These are phyloP conservation scores for Stenodema calcarata DNA, from an alignment of 2,888 invertebrate genomes.

Conservation along the genomic window DNA sequence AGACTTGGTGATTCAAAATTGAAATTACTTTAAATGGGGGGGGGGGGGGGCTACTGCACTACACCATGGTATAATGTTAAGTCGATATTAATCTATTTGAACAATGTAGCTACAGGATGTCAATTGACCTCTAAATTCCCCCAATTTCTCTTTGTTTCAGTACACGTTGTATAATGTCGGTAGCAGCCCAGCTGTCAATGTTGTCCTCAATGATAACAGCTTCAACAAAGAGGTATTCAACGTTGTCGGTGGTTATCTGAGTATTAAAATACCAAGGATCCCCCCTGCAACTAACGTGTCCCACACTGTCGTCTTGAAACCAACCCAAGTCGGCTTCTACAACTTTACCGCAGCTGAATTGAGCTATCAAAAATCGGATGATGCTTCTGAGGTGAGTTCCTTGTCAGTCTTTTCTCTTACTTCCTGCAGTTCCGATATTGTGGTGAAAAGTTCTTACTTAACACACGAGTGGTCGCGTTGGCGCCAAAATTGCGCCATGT, in stretches of 20 bases:
- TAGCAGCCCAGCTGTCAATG: conserved; percentile 85
- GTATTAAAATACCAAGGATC: conserved; percentile 84
- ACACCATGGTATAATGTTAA: no score
- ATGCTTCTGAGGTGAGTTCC: conserved; percentile 72
- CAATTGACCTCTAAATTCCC: neutral
- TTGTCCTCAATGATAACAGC: conserved; percentile 86
- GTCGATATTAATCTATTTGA: no score
- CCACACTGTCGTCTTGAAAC: conserved; percentile 90
- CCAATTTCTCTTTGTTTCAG: conserved; percentile 59
- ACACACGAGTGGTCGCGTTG: no score
- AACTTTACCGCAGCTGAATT: conserved; percentile 97
- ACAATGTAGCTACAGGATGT: neutral
- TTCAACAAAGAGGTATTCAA: conserved; percentile 93
- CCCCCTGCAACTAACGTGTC: conserved; percentile 92
- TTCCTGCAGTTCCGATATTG: no score
- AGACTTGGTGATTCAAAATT: no score
- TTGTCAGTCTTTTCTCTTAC: no score
- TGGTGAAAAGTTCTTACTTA: no score
- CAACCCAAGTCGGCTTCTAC: conserved; percentile 89
- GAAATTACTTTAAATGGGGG: no score
- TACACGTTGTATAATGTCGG: conserved; percentile 95
- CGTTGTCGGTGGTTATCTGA: conserved; percentile 84
- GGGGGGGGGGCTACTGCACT: no score
- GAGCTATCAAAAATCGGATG: conserved; percentile 85
- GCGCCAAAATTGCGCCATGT: no score